Evolutionary conservation across 1,140 invertebrate genomes (phyloP), one percentile per base, ranked within the genome.

Genomic region (Acromyrmex echinatior): DNA sequence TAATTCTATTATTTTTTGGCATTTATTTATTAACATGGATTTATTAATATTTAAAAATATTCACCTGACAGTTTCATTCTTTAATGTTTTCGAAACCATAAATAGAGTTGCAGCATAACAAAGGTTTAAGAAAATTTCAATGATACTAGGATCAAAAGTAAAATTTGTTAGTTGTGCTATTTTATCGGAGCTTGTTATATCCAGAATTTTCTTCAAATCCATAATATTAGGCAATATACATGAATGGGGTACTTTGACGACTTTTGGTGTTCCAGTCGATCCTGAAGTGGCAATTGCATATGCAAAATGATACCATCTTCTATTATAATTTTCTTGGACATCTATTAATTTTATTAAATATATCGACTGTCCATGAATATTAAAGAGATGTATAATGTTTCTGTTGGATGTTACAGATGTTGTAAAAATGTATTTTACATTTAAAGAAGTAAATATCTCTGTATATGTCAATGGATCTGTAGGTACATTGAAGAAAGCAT

Each of bases 71-170:
- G 96, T 91, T 86, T 96, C 93, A 31, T 95, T 89, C 92, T 96
- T 96, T 0, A 97, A 79, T 35, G 93, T 87, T 86, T 96, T 93
- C 3, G 97, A 96, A 18, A 96, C 95, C 89, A 98, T 96, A 3
- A 98, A 93, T 2, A 98, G 92, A 53, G 96, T 96, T 21, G 97
- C 96, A 63, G 96, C 96, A 95, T 96, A 96, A 66, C 94, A 95
- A 60, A 97, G 95, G 9, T 96, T 96, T 45, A 98, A 93, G 92
- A 98, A 97, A 63, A 98, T 96, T 95, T 98, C 98, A 62, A 98
- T 93, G 88, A 98, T 96, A 68, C 97, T 97, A 12, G 98, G 98
- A 94, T 98, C 98, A 96, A 98, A 98, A 62, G 97, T 98, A 60
- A 98, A 92, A 28, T 97, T 97, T 70, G 98, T 97, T 7, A 97